Evolutionary conservation across 2,888 invertebrate genomes (phyloP).

Genomic region (Leptinotarsa peninsularis): DNA sequence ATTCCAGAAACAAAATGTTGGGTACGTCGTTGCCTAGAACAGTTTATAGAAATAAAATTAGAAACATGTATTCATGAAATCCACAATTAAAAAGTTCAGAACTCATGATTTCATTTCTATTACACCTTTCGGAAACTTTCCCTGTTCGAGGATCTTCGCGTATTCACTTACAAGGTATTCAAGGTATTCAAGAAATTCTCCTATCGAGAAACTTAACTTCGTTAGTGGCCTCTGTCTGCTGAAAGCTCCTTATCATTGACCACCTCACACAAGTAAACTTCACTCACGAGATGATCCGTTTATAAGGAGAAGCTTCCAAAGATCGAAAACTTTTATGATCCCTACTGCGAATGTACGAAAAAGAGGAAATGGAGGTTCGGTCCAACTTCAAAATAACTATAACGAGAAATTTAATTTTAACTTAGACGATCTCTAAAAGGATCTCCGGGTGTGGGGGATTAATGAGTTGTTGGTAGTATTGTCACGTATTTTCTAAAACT

Average conservation of each 20-base stretch:
- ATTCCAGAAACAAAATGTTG: no score
- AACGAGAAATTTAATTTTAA: conserved; percentile 42
- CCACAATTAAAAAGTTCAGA: no score
- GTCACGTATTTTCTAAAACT: conserved; percentile 46
- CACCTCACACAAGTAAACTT: conserved; percentile 9
- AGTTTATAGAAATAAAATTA: no score
- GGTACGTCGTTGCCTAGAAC: no score
- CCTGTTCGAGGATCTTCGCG: no score
- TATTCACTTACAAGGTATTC: no score
- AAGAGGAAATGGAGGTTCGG: conserved; percentile 1
- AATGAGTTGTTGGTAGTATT: conserved; percentile 47
- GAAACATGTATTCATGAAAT: no score
- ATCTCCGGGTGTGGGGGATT: conserved; percentile 39
- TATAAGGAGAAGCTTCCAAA: conserved; percentile 3
- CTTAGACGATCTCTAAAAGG: conserved; percentile 34
- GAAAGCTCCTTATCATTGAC: conserved; percentile 16
- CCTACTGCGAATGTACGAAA: conserved; percentile 1
- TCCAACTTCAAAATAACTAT: conserved; percentile 29
- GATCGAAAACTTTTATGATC: conserved; percentile 7
- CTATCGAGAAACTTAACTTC: background rate
- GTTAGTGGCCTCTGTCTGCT: background rate
- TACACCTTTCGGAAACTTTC: no score
- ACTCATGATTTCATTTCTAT: no score
- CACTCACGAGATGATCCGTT: conserved; percentile 16
- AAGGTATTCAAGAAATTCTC: background rate